Base-by-base conservation (phyloP, 2,888 invertebrate species). In the Ormyrus rosae region DNA sequence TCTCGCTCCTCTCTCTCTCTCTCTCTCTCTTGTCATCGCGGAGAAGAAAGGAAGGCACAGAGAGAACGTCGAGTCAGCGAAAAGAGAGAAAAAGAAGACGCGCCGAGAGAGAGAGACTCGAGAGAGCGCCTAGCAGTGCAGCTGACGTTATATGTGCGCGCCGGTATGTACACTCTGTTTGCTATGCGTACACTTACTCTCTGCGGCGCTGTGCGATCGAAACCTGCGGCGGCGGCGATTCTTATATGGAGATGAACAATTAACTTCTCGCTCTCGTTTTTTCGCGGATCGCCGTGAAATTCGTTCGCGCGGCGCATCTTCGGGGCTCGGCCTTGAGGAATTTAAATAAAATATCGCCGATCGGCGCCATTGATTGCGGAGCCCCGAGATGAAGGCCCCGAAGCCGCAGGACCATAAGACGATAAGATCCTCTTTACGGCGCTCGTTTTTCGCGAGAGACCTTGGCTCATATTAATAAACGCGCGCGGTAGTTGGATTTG, bases 371-470 rank as follows among this genome's bases (percentile, higher is more conserved):
- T 10, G 60, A 68, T 67, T 60, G 34, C 46, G 2, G 45, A 53
- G 8, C 6, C 19, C 6, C 19, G 9, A 11, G 65, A 50, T 50
- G 51, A 75, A 13, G 58, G 46, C 65, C 19, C 9, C 64, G 58
- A 75, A 13, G n/a, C 13, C 13, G 11, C 10, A 19, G 19, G 46
- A 48, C 34, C 19, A 51, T 34, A 2, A 11, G 10, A 45, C 64
- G 75, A 78, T 75, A 68, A 72, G 81, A 81, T 82, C 71, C 53
- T 83, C 82, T 84, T 83, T 78, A 78, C 80, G 81, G 69, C 80
- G 65, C 74, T 80, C 53, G 64, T 63, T 61, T 72, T 19, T 19
- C 19, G 19, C 64, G 60, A n/a, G 34, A 50, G 51, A 61, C 51
- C 61, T 50, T 60, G 70, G 50, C 10, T 11, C 11, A 60, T 48